Percentiles rank a stretch among this genome's conserved stretches.
phyloP scores from a whole-genome alignment of 1,140 invertebrate genomes.

The Panagrolaimus sp. region DNA sequence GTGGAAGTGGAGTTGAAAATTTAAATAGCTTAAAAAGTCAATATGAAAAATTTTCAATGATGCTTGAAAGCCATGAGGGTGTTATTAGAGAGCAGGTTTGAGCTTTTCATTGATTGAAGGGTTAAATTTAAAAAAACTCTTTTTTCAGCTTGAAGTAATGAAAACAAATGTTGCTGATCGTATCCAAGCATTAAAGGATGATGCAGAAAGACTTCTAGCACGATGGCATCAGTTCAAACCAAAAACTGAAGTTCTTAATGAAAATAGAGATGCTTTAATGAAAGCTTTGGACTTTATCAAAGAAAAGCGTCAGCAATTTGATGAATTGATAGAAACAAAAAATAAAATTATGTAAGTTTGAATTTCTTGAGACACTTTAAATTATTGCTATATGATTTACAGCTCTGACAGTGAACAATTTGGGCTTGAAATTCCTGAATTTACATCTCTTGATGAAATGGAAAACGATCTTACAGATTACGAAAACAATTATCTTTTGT shows the following conservation, averaged over 20 bases:
- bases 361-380: slow-evolving; percentile 14
- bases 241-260: slow-evolving; percentile 61
- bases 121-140: slow-evolving; percentile 62
- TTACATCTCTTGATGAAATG: slow-evolving; percentile 64
- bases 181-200: slow-evolving; percentile 67
- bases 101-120: slow-evolving; percentile 57
- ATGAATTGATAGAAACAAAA: slow-evolving; percentile 63
- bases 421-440: slow-evolving; percentile 68
- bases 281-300: slow-evolving; percentile 67
- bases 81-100: slow-evolving; percentile 70
- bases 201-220: slow-evolving; percentile 69
- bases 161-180: slow-evolving; percentile 66
- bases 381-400: slow-evolving; percentile 30
- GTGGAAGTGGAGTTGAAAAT: slow-evolving; percentile 63
- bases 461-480: slow-evolving; percentile 65
- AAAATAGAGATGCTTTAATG: slow-evolving; percentile 61
- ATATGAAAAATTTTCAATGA: slow-evolving; percentile 67
- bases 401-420: slow-evolving; percentile 74
- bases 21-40: slow-evolving; percentile 69
- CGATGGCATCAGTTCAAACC: slow-evolving; percentile 72
- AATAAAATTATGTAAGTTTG: slow-evolving; percentile 58
- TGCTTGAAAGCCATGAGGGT: slow-evolving; percentile 74
- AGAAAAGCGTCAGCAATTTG: slow-evolving; percentile 67
- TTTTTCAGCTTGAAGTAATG: slow-evolving; percentile 58
- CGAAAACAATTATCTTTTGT: slow-evolving; percentile 68